A percentile compares a stretch with the other conserved stretches of the same genome.
Conservation (phyloP, 2,888 invertebrate genomes). For the Sepioteuthis lessoniana region DNA sequence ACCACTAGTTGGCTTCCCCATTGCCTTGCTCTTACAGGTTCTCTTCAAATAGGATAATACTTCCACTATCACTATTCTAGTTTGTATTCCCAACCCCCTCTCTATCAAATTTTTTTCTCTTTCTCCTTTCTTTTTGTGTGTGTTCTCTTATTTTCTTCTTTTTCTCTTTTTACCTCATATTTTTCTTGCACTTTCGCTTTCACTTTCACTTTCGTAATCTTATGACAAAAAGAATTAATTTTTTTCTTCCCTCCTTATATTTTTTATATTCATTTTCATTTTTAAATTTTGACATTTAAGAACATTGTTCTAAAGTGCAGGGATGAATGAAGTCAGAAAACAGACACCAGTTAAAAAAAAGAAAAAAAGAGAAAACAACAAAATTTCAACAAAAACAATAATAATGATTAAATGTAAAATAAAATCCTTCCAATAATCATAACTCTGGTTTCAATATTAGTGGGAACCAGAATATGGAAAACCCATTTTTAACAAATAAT, state of each 20-base stretch:
- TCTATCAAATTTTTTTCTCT: too few species aligned
- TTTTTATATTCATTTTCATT: neutral
- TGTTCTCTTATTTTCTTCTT: neutral
- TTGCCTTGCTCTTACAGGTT: conserved; percentile 33
- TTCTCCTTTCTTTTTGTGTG: neutral
- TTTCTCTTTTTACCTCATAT: neutral
- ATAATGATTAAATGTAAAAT: neutral
- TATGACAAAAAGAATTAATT: neutral
- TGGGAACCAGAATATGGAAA: neutral
- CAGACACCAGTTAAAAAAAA: neutral
- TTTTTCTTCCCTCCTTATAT: neutral
- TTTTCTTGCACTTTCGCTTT: neutral
- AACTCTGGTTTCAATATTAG: neutral
- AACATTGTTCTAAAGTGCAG: neutral
- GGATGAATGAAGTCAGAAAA: neutral
- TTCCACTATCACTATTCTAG: neutral
- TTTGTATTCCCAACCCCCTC: neutral
- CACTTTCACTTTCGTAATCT: neutral
- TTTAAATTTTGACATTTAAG: neutral
- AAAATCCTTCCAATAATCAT: neutral
- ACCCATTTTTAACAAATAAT: neutral
- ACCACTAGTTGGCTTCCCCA: conserved; percentile 33
- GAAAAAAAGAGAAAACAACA: neutral
- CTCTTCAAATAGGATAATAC: neutral
- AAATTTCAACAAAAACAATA: neutral